These are phyloP conservation scores for Zophobas atratus DNA, from an alignment of 1,140 invertebrate genomes.

Conservation along the genomic window DNA sequence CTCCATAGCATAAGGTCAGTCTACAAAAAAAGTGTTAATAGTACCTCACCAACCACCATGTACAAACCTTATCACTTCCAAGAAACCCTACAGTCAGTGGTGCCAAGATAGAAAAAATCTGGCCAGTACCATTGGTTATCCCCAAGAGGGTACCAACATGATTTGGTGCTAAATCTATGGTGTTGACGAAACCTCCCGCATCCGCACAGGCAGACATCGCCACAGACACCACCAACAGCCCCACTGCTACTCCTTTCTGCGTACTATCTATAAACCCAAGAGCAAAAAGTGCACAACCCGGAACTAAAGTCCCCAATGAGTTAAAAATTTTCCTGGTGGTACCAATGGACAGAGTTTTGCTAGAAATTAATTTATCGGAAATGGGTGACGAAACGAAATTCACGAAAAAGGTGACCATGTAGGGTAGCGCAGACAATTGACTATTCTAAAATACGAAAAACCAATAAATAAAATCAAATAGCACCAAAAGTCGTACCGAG, in stretches of 20 bases:
- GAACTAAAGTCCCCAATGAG: conserved; percentile 71
- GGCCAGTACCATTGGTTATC: conserved; percentile 84
- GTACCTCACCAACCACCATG: background rate
- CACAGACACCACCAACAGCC: conserved; percentile 78
- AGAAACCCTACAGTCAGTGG: conserved; percentile 77
- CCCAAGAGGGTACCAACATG: conserved; percentile 82
- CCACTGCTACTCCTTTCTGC: conserved; percentile 70
- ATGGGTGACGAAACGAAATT: conserved; percentile 74
- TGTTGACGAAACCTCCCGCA: conserved; percentile 79
- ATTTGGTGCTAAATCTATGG: conserved; percentile 83
- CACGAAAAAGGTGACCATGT: background rate
- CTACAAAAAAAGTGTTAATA: conserved; percentile 59
- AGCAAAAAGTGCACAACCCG: conserved; percentile 74
- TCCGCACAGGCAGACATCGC: conserved; percentile 82
- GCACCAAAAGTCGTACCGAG: conserved; percentile 69
- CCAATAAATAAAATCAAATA: background rate
- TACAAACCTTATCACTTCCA: conserved; percentile 73
- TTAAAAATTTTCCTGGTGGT: conserved; percentile 51
- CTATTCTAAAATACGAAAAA: conserved; percentile 70
- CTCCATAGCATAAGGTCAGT: conserved; percentile 72
- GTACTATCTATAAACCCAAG: conserved; percentile 74
- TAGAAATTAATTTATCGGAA: conserved; percentile 74
- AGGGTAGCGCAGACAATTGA: conserved; percentile 58
- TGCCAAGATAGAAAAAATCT: conserved; percentile 80
- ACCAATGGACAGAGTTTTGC: conserved; percentile 70